Conservation (phyloP, 2,888 invertebrate species). For the Malachius bipustulatus region DNA sequence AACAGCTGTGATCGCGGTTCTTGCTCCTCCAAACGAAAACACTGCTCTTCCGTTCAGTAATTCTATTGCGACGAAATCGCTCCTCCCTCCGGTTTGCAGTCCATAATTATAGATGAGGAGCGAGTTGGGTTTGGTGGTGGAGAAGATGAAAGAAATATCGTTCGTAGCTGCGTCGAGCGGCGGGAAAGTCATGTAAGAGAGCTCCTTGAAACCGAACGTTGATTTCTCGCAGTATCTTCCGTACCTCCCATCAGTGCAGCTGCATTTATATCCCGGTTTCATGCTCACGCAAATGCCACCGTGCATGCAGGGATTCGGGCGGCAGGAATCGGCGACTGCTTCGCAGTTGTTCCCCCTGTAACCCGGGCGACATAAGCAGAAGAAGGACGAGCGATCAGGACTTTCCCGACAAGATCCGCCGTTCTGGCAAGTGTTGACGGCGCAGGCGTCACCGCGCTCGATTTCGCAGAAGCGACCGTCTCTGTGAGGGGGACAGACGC, state of each 20-base stretch:
- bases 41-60: conserved; percentile 70
- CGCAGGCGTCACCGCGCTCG: conserved; percentile 74
- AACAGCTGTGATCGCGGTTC: conserved; percentile 77
- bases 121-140: conserved; percentile 77
- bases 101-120: conserved; percentile 88
- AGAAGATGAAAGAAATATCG: conserved; percentile 81
- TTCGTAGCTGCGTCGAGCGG: conserved; percentile 79
- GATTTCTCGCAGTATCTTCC: conserved; percentile 86
- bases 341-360: conserved; percentile 88
- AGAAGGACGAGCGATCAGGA: conserved; percentile 77
- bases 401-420: conserved; percentile 86
- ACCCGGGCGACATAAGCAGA: conserved; percentile 83
- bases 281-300: conserved; percentile 80
- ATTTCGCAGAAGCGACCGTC: conserved; percentile 77
- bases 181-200: conserved; percentile 83
- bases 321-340: conserved; percentile 75
- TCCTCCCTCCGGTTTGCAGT: conserved; percentile 73
- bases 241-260: conserved; percentile 78
- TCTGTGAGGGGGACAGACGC: conserved; percentile 63
- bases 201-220: conserved; percentile 77
- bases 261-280: conserved; percentile 78
- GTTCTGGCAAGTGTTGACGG: conserved; percentile 76
- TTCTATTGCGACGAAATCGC: conserved; percentile 88
- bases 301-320: conserved; percentile 85
- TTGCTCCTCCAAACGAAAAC: conserved; percentile 82